Evolutionary conservation across 2,113 vertebrate species (phyloP), one percentile per base, ranked within the genome.

Genomic region (Bambusicola thoracicus): DNA sequence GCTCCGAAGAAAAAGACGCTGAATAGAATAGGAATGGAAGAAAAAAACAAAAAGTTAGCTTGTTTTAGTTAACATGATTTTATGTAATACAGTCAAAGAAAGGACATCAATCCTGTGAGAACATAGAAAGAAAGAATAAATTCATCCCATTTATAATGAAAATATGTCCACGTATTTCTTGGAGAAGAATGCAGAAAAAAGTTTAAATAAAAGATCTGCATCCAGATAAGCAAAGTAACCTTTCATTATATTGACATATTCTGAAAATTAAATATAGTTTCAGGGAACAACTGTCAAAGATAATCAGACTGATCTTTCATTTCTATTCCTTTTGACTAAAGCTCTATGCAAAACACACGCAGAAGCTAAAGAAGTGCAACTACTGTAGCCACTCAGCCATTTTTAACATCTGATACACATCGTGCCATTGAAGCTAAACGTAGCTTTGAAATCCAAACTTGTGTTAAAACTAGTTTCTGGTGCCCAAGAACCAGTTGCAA

Each of bases 1-100:
- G 99, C 98, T 94, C 99, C 99, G 13, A 99, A 77, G 97, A 99
- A 99, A 97, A 99, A 99, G 55, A 99, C 97, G 65, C 99, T 99
- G 92, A 77, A 96, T 32, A 81, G 32, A 89, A 96, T 0, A 80
- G 59, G 51, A 94, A 73, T 24, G 90, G 91, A 61, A 56, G 53
- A 67, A 94, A 76, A 53, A 53, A 94, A 75, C 82, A 75, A 68
- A 90, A 77, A 76, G 77, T 96, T 73, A 96, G 76, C 6, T 85
- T 4, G 1, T 36, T 93, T 90, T 25, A 94, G 69, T 58, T 44
- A 44, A 85, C 36, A 27, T 14, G 53, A 67, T 80, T 58, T 68
- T 65, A 41, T 79, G 32, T 21, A 79, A 62, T 32, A 77, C 12
- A 75, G 29, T 43, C 43, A 92, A 68, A 80, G 27, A 83, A 69